Evolutionary conservation across 2,888 invertebrate species (phyloP).

Genomic region (Caenorhabditis plicata): DNA sequence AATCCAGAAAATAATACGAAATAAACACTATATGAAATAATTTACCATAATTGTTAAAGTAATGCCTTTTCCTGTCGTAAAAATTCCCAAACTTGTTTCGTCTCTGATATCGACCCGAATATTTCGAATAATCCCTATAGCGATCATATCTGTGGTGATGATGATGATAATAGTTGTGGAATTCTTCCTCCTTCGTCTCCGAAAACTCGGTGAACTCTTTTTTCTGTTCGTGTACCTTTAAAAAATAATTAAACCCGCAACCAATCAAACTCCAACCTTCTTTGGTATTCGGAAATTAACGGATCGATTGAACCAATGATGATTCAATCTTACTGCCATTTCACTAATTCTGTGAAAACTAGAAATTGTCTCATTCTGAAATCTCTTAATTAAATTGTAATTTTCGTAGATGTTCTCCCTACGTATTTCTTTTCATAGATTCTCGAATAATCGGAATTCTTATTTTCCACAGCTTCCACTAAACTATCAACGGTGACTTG

Average conservation of each 20-base stretch:
- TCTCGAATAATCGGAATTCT: neutral
- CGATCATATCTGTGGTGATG: slow-evolving; percentile 5
- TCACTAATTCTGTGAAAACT: slow-evolving; percentile 9
- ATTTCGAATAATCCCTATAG: no score
- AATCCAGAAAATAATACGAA: no score
- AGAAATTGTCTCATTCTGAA: slow-evolving; percentile 13
- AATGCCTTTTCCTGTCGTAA: no score
- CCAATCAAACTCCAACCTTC: slow-evolving; percentile 18
- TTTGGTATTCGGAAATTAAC: slow-evolving; percentile 29
- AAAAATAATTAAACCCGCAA: neutral
- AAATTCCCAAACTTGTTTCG: no score
- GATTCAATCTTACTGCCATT: slow-evolving; percentile 16
- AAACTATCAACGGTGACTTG: slow-evolving; percentile 9
- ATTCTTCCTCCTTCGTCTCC: no score
- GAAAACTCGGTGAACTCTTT: no score
- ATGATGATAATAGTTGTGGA: no score
- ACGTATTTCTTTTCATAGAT: slow-evolving; percentile 5
- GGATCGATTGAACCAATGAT: slow-evolving; percentile 25
- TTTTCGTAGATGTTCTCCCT: neutral
- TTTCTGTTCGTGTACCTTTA: neutral
- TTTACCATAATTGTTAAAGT: no score
- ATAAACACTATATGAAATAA: no score
- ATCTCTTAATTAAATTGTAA: neutral
- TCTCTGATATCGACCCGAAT: no score
- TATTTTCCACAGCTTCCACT: slow-evolving; percentile 5